Percentiles rank a stretch among this genome's conserved stretches.
Evolutionary conservation across 2,888 invertebrate genomes (phyloP).

Genomic region (Volucella inflata): DNA sequence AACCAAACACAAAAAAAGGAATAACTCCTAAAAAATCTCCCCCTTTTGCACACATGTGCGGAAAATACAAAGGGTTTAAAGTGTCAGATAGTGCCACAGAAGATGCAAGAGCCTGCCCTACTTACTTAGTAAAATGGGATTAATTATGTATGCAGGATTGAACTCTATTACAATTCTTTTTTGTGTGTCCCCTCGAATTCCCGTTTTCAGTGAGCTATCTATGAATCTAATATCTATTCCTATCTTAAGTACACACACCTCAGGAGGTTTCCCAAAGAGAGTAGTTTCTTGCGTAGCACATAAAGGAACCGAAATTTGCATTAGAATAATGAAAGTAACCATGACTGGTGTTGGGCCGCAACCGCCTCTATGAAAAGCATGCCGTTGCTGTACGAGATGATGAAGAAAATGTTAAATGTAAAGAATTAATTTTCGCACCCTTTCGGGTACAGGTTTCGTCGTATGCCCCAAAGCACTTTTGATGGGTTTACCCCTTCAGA

Average conservation of each 20-base stretch:
- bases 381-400: background rate
- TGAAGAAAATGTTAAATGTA: constrained; percentile 46
- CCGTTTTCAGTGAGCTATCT: constrained; percentile 16
- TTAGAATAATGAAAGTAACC: constrained; percentile 17
- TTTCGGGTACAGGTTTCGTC: constrained; percentile 19
- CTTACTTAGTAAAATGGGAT: constrained; percentile 17
- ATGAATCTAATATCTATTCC: constrained; percentile 15
- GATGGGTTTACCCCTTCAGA: constrained; percentile 10
- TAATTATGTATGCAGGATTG: constrained; percentile 52
- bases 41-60: background rate
- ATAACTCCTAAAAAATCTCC: background rate
- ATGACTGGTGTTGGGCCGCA: constrained; percentile 8
- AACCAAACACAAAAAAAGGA: background rate
- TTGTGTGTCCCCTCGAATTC: constrained; percentile 11
- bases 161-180: constrained; percentile 36
- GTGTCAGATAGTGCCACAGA: constrained; percentile 33
- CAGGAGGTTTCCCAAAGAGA: constrained; percentile 24
- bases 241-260: constrained; percentile 46
- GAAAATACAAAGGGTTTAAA: background rate
- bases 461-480: background rate
- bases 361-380: background rate
- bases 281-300: constrained; percentile 1
- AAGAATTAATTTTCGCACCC: constrained; percentile 51
- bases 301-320: constrained; percentile 26
- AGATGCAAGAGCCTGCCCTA: background rate